A percentile compares a stretch with the other conserved stretches of the same genome.
These are phyloP conservation scores for Adelognathus sp. DNA, from an alignment of 2,888 invertebrate genomes.

Conservation along the genomic window DNA sequence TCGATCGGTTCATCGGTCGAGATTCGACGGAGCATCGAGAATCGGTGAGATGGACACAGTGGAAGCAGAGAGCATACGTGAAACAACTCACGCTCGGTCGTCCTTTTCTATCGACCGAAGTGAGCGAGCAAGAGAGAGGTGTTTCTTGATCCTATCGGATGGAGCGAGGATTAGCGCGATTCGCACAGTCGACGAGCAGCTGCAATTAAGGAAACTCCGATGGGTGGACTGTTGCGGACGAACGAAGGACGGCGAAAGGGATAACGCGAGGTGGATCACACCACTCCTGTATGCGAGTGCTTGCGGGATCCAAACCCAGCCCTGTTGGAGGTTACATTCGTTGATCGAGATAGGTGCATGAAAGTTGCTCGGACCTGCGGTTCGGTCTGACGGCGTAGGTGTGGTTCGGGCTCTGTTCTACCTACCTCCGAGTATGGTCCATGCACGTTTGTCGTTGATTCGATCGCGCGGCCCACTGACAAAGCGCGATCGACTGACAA, in stretches of 20 bases:
- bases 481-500: not conserved
- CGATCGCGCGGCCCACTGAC: not conserved
- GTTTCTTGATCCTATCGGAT: constrained; percentile 19
- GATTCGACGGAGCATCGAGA: constrained; percentile 28
- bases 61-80: not conserved
- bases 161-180: constrained; percentile 10
- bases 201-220: constrained; percentile 42
- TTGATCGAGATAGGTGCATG: constrained; percentile 14
- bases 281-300: not conserved
- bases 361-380: not conserved
- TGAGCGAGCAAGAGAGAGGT: constrained; percentile 4
- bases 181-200: not conserved
- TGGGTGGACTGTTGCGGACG: not conserved
- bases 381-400: not conserved
- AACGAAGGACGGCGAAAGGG: not conserved
- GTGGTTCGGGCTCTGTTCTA: not conserved
- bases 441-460: not conserved
- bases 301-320: not conserved
- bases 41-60: not conserved
- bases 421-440: not conserved
- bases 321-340: constrained; percentile 3
- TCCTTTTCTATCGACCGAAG: not conserved
- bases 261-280: not conserved
- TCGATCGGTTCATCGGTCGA: constrained; percentile 42
- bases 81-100: not conserved